Evolutionary conservation across 2,888 invertebrate species (phyloP).

Genomic region (Rotaria macrura): DNA sequence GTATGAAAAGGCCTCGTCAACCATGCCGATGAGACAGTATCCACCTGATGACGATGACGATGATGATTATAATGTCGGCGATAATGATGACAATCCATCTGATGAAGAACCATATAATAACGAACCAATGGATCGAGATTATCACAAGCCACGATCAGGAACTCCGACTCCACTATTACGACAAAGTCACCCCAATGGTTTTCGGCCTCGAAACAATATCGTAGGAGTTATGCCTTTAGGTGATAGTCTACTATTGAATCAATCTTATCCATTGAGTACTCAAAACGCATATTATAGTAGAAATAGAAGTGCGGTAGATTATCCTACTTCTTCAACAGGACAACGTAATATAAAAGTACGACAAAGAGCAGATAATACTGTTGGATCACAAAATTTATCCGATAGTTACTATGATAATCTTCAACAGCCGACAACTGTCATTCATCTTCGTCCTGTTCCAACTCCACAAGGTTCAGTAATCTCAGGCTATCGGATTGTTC

Average conservation of each 20-base stretch:
- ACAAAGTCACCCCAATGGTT: neutral
- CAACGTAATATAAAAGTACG: constrained; percentile 5
- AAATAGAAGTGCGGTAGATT: neutral
- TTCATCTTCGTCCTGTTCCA: neutral
- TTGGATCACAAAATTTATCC: neutral
- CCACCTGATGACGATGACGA: neutral
- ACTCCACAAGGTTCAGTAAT: neutral
- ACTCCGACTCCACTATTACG: no score
- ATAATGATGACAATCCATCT: neutral
- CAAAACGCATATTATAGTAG: no score
- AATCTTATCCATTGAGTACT: neutral
- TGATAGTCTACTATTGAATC: neutral
- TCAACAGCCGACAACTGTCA: no score
- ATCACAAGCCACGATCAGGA: neutral
- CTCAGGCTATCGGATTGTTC: no score
- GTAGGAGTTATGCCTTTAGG: no score
- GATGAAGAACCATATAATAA: neutral
- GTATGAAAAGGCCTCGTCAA: neutral
- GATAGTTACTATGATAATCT: no score
- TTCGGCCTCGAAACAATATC: neutral
- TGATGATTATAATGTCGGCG: neutral
- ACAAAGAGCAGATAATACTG: neutral
- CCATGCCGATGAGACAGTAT: neutral
- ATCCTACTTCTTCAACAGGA: neutral
- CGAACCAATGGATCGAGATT: neutral